A percentile compares a stretch with the other conserved stretches of the same genome.
phyloP scores from a whole-genome alignment of 2,797 vertebrate genomes.

The Odontamblyopus rebecca region DNA sequence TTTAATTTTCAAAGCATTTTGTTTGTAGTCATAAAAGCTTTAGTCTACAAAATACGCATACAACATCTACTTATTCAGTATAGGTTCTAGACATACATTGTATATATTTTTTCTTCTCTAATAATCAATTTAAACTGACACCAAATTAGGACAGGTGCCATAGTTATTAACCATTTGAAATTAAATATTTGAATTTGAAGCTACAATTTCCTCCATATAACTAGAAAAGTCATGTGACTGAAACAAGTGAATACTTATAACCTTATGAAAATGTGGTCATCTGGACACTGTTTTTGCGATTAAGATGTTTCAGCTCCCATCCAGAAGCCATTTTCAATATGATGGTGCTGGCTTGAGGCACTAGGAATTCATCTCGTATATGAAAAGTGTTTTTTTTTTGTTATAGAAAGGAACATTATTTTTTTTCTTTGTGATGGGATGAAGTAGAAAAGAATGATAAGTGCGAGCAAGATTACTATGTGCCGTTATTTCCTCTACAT shows the following conservation, averaged over 20 bases:
- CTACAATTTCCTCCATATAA: no score
- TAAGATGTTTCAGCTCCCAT: no score
- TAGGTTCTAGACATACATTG: no score
- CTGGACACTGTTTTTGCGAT: no score
- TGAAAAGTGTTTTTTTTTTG: neutral
- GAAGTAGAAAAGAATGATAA: conserved; percentile 1
- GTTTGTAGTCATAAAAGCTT: neutral
- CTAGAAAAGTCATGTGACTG: no score
- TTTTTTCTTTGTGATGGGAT: neutral
- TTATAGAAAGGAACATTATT: neutral
- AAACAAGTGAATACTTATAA: neutral
- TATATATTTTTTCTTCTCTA: no score
- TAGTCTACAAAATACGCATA: neutral
- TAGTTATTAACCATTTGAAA: neutral
- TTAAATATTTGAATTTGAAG: neutral
- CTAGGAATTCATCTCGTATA: no score
- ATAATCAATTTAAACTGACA: neutral
- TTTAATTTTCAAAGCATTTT: neutral
- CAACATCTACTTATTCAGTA: neutral
- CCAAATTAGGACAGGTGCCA: neutral
- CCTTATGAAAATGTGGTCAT: neutral
- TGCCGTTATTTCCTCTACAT: conserved; percentile 12
- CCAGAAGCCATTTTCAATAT: no score
- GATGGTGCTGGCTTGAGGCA: no score
- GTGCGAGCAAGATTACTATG: neutral